Percentiles rank a stretch among this genome's conserved stretches.
Evolutionary conservation across 2,113 vertebrate genomes (phyloP).

Genomic region (Nycticebus coucang): DNA sequence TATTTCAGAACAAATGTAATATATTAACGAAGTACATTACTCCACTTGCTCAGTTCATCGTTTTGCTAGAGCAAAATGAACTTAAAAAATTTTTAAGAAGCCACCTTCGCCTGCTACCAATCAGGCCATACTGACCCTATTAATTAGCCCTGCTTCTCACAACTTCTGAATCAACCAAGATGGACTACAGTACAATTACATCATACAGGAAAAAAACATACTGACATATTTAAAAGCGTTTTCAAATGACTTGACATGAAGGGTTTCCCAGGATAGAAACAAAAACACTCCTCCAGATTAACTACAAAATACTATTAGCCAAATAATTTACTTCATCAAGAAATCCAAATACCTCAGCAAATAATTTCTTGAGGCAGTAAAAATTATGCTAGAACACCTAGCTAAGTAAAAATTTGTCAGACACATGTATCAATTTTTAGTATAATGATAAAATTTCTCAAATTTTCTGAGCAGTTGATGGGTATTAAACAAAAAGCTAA

Average conservation of each 20-base stretch:
- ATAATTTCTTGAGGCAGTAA: constrained; percentile 15
- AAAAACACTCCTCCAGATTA: neutral
- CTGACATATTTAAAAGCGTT: neutral
- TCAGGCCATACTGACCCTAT: neutral
- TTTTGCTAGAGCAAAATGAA: neutral
- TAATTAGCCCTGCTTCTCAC: neutral
- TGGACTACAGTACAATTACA: neutral
- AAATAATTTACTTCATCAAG: constrained; percentile 39
- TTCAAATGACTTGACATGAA: neutral
- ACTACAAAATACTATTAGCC: constrained; percentile 12
- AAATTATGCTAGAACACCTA: neutral
- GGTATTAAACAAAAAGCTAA: constrained; percentile 33
- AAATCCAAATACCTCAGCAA: constrained; percentile 22
- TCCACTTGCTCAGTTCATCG: neutral
- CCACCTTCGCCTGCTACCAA: neutral
- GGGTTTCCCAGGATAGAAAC: neutral
- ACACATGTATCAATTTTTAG: neutral
- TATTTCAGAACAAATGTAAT: constrained; percentile 12
- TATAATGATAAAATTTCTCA: neutral
- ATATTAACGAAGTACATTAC: neutral
- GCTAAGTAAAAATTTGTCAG: neutral
- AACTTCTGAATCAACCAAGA: constrained; percentile 14
- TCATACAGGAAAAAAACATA: neutral
- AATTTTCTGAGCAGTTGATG: neutral
- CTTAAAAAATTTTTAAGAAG: too few species aligned